phyloP scores from a whole-genome alignment of 2,888 invertebrate genomes.

The Gnatocerus cornutus region DNA sequence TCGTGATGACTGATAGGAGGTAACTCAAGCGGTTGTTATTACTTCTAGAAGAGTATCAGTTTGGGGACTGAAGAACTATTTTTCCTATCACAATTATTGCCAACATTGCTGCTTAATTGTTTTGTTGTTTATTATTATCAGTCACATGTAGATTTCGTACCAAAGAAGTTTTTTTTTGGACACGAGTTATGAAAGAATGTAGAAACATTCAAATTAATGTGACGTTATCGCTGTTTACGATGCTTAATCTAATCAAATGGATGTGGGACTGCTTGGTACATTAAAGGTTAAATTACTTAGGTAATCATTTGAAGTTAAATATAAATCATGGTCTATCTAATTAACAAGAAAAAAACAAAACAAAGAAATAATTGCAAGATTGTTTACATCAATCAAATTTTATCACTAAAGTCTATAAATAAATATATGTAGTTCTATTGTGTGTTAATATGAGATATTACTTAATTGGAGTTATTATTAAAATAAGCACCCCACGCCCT shows the following conservation, averaged over 20 bases:
- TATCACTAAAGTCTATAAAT: too few relatives aligned
- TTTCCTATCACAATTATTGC: too few relatives aligned
- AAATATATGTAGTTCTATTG: too few relatives aligned
- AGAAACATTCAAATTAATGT: constrained; percentile 1
- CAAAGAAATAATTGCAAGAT: too few relatives aligned
- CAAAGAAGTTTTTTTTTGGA: neutral
- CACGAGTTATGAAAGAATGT: neutral
- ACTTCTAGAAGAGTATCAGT: neutral
- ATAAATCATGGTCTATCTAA: too few relatives aligned
- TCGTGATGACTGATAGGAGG: constrained; percentile 1
- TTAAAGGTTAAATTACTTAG: neutral
- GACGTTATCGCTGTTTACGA: constrained; percentile 14
- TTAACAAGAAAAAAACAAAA: too few relatives aligned
- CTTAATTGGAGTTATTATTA: too few relatives aligned
- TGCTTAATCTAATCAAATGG: constrained; percentile 8
- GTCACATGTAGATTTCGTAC: constrained; percentile 3
- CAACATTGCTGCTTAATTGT: neutral
- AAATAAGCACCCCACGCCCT: too few relatives aligned
- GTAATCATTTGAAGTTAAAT: neutral
- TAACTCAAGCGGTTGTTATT: constrained; percentile 2
- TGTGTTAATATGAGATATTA: too few relatives aligned
- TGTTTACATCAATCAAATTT: too few relatives aligned
- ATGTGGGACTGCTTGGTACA: neutral
- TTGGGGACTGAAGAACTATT: too few relatives aligned
- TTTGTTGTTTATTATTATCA: constrained; percentile 7